These are phyloP conservation scores for Acromyrmex heyeri DNA, from an alignment of 1,140 invertebrate species.

Conservation along the genomic window DNA sequence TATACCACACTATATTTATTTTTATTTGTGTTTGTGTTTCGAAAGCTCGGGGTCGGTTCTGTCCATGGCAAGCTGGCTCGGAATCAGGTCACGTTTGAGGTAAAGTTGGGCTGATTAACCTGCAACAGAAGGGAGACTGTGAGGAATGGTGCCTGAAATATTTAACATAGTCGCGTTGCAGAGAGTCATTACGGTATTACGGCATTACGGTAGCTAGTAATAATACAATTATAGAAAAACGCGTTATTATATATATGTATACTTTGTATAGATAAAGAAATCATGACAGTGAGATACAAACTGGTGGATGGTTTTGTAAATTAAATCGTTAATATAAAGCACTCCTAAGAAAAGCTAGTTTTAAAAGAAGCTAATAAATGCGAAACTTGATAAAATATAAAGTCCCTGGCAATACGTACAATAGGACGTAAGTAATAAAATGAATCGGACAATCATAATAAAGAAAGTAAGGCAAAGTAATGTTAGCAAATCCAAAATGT, in stretches of 20 bases:
- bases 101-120: slow-evolving; percentile 75
- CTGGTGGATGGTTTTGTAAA: neutral
- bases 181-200: too few species aligned
- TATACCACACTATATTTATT: slow-evolving; percentile 80
- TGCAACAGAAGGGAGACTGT: slow-evolving; percentile 48
- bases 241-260: slow-evolving; percentile 18
- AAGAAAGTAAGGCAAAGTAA: too few species aligned
- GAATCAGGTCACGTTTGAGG: slow-evolving; percentile 78
- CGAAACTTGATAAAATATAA: neutral
- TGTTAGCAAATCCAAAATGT: too few species aligned
- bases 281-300: neutral
- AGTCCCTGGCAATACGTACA: too few species aligned
- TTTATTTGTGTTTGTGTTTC: slow-evolving; percentile 73
- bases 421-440: neutral
- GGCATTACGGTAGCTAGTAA: neutral
- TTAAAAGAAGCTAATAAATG: neutral
- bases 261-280: neutral
- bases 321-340: neutral
- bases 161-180: slow-evolving; percentile 31
- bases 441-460: too few species aligned
- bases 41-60: slow-evolving; percentile 77
- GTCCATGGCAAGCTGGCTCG: slow-evolving; percentile 77
- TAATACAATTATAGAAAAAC: slow-evolving; percentile 27
- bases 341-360: neutral
- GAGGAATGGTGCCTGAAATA: slow-evolving; percentile 31